A percentile compares a stretch with the other conserved stretches of the same genome.
Conservation (phyloP, 2,113 vertebrate genomes). For the Struthidea cinerea region DNA sequence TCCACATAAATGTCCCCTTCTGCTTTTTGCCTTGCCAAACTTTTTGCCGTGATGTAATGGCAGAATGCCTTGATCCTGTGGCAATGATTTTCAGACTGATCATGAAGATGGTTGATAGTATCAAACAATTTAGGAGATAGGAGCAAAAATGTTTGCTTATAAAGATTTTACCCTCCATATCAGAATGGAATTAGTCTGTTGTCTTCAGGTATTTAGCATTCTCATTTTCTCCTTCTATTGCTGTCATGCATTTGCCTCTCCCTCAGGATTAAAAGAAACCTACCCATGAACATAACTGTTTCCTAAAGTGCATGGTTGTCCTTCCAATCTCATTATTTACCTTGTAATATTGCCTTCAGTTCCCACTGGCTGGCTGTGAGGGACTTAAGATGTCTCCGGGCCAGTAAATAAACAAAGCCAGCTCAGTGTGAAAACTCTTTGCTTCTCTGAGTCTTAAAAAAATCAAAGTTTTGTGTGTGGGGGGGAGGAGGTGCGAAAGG, state of each 20-base stretch:
- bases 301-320: background rate
- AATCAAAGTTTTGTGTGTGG: fast-evolving
- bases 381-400: background rate
- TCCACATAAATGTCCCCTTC: background rate
- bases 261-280: background rate
- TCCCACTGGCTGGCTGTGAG: background rate
- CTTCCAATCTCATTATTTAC: background rate
- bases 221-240: background rate
- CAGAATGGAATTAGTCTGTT: background rate
- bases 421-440: background rate
- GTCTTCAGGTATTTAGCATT: background rate
- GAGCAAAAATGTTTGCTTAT: background rate
- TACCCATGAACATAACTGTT: background rate
- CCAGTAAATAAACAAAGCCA: slow-evolving; percentile 13
- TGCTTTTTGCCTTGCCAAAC: background rate
- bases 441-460: background rate
- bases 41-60: background rate
- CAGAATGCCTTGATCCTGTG: background rate
- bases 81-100: background rate
- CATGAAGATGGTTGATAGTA: background rate
- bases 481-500: background rate
- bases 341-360: background rate
- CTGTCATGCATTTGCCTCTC: background rate
- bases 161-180: background rate
- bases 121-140: background rate